phyloP scores from a whole-genome alignment of 2,113 vertebrate genomes.

The Erpornis zantholeuca region DNA sequence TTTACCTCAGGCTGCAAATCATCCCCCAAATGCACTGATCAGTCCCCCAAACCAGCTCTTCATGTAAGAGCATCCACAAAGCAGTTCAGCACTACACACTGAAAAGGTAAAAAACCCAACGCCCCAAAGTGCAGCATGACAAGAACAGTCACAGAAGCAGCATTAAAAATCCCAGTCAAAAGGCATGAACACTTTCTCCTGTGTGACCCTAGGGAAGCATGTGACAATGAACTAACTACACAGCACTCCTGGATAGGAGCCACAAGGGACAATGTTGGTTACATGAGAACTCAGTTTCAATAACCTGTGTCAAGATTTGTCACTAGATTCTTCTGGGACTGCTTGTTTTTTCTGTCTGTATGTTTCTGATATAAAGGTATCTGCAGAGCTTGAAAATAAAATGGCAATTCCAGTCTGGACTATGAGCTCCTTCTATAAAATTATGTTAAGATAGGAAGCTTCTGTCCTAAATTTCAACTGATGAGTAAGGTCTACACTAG shows the following conservation, averaged over 20 bases:
- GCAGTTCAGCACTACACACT: not conserved
- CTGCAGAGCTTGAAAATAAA: not conserved
- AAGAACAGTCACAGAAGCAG: not conserved
- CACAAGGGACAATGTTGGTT: not conserved
- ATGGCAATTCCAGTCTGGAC: not conserved
- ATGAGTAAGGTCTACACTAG: not conserved
- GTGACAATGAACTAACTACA: not conserved
- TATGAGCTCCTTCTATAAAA: not conserved
- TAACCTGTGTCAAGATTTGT: not conserved
- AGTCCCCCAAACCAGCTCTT: not conserved
- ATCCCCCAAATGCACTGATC: not conserved
- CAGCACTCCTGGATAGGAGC: not conserved
- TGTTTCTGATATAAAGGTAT: not conserved
- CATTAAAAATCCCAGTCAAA: not conserved
- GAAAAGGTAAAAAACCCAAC: not conserved
- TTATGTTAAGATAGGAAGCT: not conserved
- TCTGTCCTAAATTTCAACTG: not conserved
- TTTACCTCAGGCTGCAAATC: not conserved
- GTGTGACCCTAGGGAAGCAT: accelerated
- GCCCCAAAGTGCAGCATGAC: not conserved
- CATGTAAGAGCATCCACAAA: not conserved
- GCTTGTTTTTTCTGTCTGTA: not conserved
- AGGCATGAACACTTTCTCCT: not conserved
- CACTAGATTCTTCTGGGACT: not conserved
- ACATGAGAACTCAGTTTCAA: not conserved